Percentiles rank a stretch among this genome's conserved stretches.
Evolutionary conservation across 2,113 vertebrate genomes (phyloP).

Genomic region (Silurus meridionalis): DNA sequence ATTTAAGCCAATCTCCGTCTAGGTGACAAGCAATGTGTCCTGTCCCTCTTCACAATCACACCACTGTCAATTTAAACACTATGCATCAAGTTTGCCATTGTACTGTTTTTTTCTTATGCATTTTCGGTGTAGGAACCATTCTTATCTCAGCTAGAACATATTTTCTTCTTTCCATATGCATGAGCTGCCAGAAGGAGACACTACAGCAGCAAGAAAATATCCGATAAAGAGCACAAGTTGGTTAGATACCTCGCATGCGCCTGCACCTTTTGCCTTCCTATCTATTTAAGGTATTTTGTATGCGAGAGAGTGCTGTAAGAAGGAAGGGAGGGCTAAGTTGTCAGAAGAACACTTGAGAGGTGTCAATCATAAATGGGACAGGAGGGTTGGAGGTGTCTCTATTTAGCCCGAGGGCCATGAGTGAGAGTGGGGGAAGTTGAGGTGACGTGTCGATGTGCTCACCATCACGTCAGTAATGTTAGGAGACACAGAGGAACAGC

Average conservation of each 20-base stretch:
- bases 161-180: conserved; percentile 51
- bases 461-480: conserved; percentile 52
- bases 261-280: conserved; percentile 21
- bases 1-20: conserved; percentile 22
- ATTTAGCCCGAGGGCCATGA: conserved; percentile 55
- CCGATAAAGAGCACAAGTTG: conserved; percentile 38
- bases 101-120: conserved; percentile 34
- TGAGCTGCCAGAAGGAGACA: conserved; percentile 35
- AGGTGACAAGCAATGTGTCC: conserved; percentile 14
- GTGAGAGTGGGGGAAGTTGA: conserved; percentile 36
- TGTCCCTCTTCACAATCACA: conserved; percentile 38
- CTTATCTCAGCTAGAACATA: conserved; percentile 45
- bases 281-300: conserved; percentile 43
- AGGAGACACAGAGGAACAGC: conserved; percentile 51
- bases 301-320: conserved; percentile 32
- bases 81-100: conserved; percentile 34
- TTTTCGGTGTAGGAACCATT: conserved; percentile 30
- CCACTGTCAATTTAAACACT: conserved; percentile 31
- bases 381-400: conserved; percentile 49
- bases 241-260: conserved; percentile 37
- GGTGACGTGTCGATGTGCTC: conserved; percentile 59
- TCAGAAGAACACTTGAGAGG: conserved; percentile 48
- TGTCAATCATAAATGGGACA: conserved; percentile 50
- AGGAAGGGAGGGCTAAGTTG: conserved; percentile 39
- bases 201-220: conserved; percentile 8